Evolutionary conservation across 2,888 invertebrate species (phyloP).

Genomic region (Lepidocyrtoides sp.): DNA sequence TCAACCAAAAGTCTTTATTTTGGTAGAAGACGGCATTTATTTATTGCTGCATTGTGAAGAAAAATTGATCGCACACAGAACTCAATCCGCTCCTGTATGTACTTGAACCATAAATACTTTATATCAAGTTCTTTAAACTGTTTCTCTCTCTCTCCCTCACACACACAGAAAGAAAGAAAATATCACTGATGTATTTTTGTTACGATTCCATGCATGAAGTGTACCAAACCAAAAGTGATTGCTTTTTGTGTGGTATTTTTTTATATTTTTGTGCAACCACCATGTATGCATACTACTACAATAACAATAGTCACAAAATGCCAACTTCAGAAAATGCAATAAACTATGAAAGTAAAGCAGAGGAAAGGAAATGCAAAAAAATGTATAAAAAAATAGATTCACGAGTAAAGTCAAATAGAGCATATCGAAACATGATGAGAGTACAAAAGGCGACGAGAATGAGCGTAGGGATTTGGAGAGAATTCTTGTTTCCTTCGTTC

Average conservation of each 20-base stretch:
- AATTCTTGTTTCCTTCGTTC: background rate
- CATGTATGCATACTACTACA: too few relatives aligned
- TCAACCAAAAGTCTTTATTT: slow-evolving; percentile 13
- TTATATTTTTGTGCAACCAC: slow-evolving; percentile 27
- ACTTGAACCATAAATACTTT: background rate
- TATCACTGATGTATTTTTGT: background rate
- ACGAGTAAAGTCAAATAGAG: slow-evolving; percentile 61
- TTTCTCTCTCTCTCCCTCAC: background rate
- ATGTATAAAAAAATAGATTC: slow-evolving; percentile 32
- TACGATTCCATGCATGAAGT: slow-evolving; percentile 21
- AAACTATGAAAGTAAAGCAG: slow-evolving; percentile 18
- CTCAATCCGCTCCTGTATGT: background rate
- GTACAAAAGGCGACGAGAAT: slow-evolving; percentile 12
- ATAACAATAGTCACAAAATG: slow-evolving; percentile 3
- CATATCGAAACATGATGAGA: slow-evolving; percentile 66
- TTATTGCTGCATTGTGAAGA: slow-evolving; percentile 3
- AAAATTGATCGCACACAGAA: slow-evolving; percentile 29
- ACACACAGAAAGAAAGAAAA: too few relatives aligned
- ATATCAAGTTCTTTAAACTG: background rate
- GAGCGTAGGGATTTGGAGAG: slow-evolving; percentile 6
- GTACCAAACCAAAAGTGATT: slow-evolving; percentile 3
- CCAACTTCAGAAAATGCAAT: slow-evolving; percentile 48
- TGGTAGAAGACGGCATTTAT: background rate
- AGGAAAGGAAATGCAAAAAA: slow-evolving; percentile 39
- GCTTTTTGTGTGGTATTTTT: slow-evolving; percentile 4